phyloP scores from a whole-genome alignment of 92 coral and sea anemone genomes.

The Blastomussa wellsi region DNA sequence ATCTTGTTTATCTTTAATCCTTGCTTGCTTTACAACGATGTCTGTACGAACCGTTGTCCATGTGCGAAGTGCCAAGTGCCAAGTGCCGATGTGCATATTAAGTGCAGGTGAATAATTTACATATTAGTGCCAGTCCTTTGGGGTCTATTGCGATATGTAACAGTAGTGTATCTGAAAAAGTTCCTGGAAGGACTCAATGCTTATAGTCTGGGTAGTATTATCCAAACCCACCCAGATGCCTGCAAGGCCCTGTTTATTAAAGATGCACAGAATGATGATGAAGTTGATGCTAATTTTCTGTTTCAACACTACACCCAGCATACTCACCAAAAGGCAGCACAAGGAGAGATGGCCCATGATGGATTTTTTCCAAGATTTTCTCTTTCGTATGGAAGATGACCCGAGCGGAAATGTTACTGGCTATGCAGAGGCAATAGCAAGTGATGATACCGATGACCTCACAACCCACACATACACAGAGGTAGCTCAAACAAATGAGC shows the following conservation, averaged over 20 bases:
- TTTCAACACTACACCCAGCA: conserved; percentile 47
- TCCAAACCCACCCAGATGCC: conserved; percentile 39
- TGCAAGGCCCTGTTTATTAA: conserved; percentile 49
- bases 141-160: too few species aligned
- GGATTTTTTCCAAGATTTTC: conserved; percentile 62
- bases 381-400: conserved; percentile 56
- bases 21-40: too few species aligned
- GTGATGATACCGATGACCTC: too few species aligned
- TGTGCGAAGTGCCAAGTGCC: too few species aligned
- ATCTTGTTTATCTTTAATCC: too few species aligned
- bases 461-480: not conserved
- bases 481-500: conserved; percentile 20
- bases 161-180: conserved; percentile 57
- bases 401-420: conserved; percentile 11
- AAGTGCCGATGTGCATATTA: too few species aligned
- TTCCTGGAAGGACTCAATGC: conserved; percentile 60
- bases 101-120: too few species aligned
- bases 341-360: conserved; percentile 35
- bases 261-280: conserved; percentile 11
- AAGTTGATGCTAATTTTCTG: conserved; percentile 64
- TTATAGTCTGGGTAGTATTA: conserved; percentile 44
- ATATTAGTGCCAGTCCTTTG: too few species aligned
- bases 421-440: conserved; percentile 27
- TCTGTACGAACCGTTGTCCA: too few species aligned
- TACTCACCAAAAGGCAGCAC: conserved; percentile 41